phyloP scores from a whole-genome alignment of 2,888 invertebrate species.

The Sesamia inferens region DNA sequence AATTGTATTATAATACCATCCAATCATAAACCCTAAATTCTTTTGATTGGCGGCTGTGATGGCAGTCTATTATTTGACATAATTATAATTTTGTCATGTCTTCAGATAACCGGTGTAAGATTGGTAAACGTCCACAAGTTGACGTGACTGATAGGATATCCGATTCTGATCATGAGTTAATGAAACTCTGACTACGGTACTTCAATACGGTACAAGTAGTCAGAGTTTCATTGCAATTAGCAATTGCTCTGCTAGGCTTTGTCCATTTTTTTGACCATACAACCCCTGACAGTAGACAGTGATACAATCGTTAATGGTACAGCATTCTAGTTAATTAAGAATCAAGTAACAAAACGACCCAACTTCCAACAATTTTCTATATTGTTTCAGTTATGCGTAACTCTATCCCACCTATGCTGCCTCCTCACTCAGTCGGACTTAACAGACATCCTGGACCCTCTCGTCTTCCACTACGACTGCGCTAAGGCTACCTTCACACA shows the following conservation, averaged over 20 bases:
- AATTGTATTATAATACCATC: too few species aligned
- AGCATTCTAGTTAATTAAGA: too few species aligned
- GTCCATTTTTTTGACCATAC: too few species aligned
- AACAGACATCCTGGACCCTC: constrained; percentile 84
- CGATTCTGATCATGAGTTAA: too few species aligned
- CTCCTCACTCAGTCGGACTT: constrained; percentile 91
- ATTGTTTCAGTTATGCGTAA: constrained; percentile 91
- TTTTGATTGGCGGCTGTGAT: background rate
- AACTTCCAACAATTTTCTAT: background rate
- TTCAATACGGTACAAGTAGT: too few species aligned
- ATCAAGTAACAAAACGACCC: too few species aligned
- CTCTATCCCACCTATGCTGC: constrained; percentile 93
- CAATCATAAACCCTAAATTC: background rate
- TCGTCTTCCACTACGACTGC: constrained; percentile 86
- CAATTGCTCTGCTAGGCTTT: too few species aligned
- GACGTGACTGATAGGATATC: too few species aligned
- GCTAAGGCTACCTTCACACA: constrained; percentile 81
- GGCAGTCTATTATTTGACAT: background rate
- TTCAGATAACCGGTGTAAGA: background rate
- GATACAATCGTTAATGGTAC: too few species aligned
- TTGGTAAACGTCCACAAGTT: background rate
- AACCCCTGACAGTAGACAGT: too few species aligned
- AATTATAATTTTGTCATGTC: background rate
- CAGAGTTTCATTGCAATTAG: too few species aligned
- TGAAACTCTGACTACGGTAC: too few species aligned